Base-by-base conservation (phyloP, 92 coral and sea anemone genomes). In the Siderastrea radians region DNA sequence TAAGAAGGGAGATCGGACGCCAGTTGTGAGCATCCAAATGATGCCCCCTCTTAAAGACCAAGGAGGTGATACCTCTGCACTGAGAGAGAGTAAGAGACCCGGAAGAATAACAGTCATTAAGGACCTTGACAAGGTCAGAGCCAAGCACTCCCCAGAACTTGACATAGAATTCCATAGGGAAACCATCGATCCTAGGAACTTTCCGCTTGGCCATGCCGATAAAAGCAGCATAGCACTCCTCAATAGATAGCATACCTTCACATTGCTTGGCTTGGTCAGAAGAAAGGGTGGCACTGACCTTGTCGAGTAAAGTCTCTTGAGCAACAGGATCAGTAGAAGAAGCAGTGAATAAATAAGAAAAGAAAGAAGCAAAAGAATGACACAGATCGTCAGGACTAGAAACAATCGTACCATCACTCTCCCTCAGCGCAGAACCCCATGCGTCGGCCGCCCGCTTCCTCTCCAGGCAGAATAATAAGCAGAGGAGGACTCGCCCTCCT, bases 401-500 rank as follows among this genome's bases (percentile, higher is more conserved):
- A 17, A 75, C 52, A 43, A 48, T 53, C 1, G 47, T 60, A 1
- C 68, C 63, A 1, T 53, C 61, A 45, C 2, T 12, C 17, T 58
- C 47, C 3, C 46, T 26, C 14, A 74, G 7, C 45, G 57, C 78
- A 3, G 74, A 81, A 17, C 73, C 51, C 16, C 72, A 19, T 5
- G 53, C 6, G 45, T 26, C 55, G 44, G 44, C 45, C 6, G 80
- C 54, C 12, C 54, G 67, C 72, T 84, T 72, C 55, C 52, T 58
- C 65, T 77, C 52, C 5, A 77, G 49, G 3, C 60, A 5, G 19
- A 72, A 57, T 74, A 84, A 72, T 52, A 84, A 16, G 88, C 50
- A 12, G 87, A 83, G 7, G 87, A 83, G 14, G 87, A n/a, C 45
- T 83, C 87, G 53, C 87, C 87, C 67, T 83, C 81, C 55, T 85